Evolutionary conservation across 2,113 vertebrate species (phyloP).

Genomic region (Pelvicachromis taeniatus): DNA sequence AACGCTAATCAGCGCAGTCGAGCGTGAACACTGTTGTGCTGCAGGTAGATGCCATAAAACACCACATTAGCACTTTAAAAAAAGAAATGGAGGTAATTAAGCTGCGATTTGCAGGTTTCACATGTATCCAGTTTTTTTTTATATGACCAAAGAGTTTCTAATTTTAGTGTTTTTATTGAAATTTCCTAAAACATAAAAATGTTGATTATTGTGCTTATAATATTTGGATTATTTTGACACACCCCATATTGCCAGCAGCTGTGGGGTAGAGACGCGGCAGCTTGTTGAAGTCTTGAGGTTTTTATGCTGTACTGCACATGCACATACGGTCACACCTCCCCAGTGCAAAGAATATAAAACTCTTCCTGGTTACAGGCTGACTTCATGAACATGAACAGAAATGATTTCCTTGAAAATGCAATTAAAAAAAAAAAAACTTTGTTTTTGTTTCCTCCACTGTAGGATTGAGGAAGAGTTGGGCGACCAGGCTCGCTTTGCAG

Average conservation of each 20-base stretch:
- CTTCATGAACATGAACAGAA: not conserved
- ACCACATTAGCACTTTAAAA: accelerated
- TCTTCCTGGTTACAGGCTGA: not conserved
- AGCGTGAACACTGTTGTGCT: not conserved
- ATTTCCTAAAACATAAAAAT: too few species aligned
- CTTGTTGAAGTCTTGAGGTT: not conserved
- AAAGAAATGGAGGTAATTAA: not conserved
- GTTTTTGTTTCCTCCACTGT: not conserved
- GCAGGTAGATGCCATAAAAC: not conserved
- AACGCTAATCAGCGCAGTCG: conserved; percentile 9
- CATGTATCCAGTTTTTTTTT: not conserved
- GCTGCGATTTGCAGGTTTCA: not conserved
- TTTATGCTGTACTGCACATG: not conserved
- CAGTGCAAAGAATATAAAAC: not conserved
- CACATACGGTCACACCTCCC: not conserved
- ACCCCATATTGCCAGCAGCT: not conserved
- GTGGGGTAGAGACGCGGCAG: not conserved
- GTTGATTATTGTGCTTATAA: not conserved
- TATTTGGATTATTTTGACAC: not conserved
- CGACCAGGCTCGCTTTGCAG: conserved; percentile 89
- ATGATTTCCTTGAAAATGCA: not conserved
- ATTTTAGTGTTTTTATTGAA: too few species aligned
- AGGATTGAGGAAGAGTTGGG: conserved; percentile 96
- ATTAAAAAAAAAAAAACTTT: not conserved
- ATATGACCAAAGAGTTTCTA: not conserved